These are phyloP conservation scores for Dissostichus mawsoni DNA, from an alignment of 2,113 vertebrate genomes.

Conservation along the genomic window DNA sequence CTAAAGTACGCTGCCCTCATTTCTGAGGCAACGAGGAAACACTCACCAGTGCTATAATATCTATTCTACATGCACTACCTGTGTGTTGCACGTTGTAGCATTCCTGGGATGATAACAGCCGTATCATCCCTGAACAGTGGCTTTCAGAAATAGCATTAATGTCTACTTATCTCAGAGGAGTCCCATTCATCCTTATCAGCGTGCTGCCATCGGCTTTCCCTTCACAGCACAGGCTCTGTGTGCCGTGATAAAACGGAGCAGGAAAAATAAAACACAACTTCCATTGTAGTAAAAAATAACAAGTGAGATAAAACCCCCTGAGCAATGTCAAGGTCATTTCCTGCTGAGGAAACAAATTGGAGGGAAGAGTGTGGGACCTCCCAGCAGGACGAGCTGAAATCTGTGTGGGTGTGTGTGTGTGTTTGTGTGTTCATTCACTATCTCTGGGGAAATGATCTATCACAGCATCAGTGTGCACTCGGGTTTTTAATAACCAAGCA, in stretches of 20 bases:
- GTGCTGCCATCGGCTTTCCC: background rate
- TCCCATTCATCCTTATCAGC: conserved; percentile 29
- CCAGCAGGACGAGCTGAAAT: conserved; percentile 8
- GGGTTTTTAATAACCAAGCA: conserved; percentile 16
- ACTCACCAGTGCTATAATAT: no score
- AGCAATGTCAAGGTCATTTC: conserved; percentile 49
- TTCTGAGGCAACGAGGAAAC: background rate
- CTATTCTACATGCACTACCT: background rate
- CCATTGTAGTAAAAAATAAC: conserved; percentile 18
- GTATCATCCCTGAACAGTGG: conserved; percentile 13
- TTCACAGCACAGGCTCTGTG: conserved; percentile 24
- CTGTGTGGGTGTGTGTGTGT: background rate
- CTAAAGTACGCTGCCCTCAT: background rate
- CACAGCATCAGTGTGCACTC: background rate
- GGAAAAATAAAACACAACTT: conserved; percentile 35
- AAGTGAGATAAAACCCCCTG: conserved; percentile 27
- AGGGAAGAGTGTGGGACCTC: conserved; percentile 16
- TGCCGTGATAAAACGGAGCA: conserved; percentile 20
- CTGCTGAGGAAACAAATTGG: conserved; percentile 44
- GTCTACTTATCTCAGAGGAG: background rate
- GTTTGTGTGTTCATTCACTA: background rate
- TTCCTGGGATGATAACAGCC: conserved; percentile 11
- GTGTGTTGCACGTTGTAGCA: background rate
- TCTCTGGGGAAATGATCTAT: conserved; percentile 21
- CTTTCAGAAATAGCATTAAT: conserved; percentile 29